Evolutionary conservation across 2,113 vertebrate species (phyloP), one percentile per base, ranked within the genome.

Genomic region (Cyprinodon tularosa): DNA sequence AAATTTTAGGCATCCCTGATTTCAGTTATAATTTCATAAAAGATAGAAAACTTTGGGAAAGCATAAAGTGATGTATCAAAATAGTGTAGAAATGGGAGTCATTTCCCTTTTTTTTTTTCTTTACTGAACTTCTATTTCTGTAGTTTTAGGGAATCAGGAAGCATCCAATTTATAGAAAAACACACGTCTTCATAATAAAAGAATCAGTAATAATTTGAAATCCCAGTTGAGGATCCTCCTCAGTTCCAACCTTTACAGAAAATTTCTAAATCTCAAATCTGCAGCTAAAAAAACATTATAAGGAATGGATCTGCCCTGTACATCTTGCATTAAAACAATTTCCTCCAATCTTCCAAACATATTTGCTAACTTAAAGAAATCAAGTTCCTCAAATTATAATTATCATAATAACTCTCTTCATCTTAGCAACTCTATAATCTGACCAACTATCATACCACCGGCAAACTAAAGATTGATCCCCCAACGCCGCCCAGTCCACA

Each of bases 371-470:
- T 39, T 68, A 50, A 13, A 12, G 53, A 15, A 13, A 48, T 45
- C 12, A 66, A 65, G n/a, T 37, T 10, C 14, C 64, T 36, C 13
- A 15, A 22, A 66, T 44, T 12, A 47, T 74, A 53, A 80, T 71
- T 29, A 71, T 40, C 62, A 44, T 20, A 3, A 36, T 37, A 42
- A 12, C 68, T 61, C 77, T 15, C 10, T 29, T 53, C 72, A 64
- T 47, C 20, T 57, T 5, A 59, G 61, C 64, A 40, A 44, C 12
- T 78, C 59, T 29, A 72, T 71, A 83, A 70, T 81, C 68, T 63
- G 53, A 64, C 67, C 62, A n/a, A 74, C 72, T 88, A 84, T 59
- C 81, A 86, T 89, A 90, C 86, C 20, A 57, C 59, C 78, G 65
- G 71, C 40, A 66, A 80, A 77, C 64, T 13, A 40, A 20, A 22